Evolutionary conservation across 2,888 invertebrate species (phyloP).

Genomic region (Parnassius orleans): DNA sequence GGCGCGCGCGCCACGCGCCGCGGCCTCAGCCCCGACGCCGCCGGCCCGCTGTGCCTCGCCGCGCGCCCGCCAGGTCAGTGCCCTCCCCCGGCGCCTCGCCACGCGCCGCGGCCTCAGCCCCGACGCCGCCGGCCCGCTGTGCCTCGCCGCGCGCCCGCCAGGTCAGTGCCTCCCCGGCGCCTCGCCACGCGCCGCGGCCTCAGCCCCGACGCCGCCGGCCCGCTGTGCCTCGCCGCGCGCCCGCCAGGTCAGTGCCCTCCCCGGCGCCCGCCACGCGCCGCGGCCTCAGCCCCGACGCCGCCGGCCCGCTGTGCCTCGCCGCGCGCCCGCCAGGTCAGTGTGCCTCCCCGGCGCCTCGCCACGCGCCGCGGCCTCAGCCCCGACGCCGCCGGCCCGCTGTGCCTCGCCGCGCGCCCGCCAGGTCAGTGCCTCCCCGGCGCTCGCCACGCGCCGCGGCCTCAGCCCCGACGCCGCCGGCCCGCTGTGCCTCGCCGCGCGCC

Average conservation of each 20-base stretch:
- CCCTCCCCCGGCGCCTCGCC: conserved; percentile 79
- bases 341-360: no score
- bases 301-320: no score
- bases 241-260: neutral
- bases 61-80: conserved; percentile 24
- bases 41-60: conserved; percentile 50
- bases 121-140: conserved; percentile 69
- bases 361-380: conserved; percentile 16
- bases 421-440: conserved; percentile 76
- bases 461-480: conserved; percentile 75
- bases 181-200: conserved; percentile 28
- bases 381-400: conserved; percentile 60
- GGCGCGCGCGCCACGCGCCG: conserved; percentile 91
- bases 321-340: no score
- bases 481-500: conserved; percentile 86
- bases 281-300: no score
- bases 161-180: conserved; percentile 83
- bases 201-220: no score
- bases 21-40: conserved; percentile 89
- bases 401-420: conserved; percentile 46
- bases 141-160: conserved; percentile 87
- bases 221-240: conserved; percentile 12
- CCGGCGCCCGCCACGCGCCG: conserved; percentile 41
- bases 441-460: conserved; percentile 60
- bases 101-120: conserved; percentile 30